Evolutionary conservation across 1,140 invertebrate species (phyloP).

Genomic region (Dendrolimus punctatus): DNA sequence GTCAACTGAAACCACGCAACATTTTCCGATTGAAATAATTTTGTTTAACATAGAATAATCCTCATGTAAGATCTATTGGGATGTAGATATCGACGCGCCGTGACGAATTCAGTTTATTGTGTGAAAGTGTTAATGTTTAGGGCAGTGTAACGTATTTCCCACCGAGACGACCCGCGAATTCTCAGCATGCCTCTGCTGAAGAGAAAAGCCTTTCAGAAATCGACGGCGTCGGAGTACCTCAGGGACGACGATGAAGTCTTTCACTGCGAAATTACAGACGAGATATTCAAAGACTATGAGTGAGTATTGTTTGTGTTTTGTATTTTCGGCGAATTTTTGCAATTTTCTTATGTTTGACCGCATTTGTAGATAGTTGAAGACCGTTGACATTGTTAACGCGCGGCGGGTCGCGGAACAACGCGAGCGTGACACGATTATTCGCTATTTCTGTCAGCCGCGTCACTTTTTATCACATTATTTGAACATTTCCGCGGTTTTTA

Average conservation of each 20-base stretch:
- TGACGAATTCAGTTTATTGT: conserved; percentile 39
- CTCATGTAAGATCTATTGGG: conserved; percentile 42
- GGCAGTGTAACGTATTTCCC: conserved; percentile 43
- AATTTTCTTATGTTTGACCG: conserved; percentile 29
- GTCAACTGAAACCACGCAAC: conserved; percentile 71
- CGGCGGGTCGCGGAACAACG: conserved; percentile 42
- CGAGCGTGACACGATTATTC: conserved; percentile 56
- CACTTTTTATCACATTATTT: conserved; percentile 26
- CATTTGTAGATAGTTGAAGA: conserved; percentile 36
- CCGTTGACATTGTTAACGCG: conserved; percentile 51
- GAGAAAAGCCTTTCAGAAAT: conserved; percentile 87
- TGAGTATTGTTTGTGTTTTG: conserved; percentile 75
- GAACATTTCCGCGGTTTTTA: conserved; percentile 1
- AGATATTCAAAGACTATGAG: conserved; percentile 98
- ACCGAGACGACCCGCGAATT: conserved; percentile 55
- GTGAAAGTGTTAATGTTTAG: conserved; percentile 37
- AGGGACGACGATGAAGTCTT: conserved; percentile 93
- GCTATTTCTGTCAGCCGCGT: conserved; percentile 33
- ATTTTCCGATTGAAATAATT: conserved; percentile 53
- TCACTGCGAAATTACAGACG: conserved; percentile 93
- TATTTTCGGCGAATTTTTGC: conserved; percentile 49
- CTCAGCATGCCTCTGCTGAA: conserved; percentile 89
- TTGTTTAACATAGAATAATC: conserved; percentile 49
- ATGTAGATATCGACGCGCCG: conserved; percentile 40
- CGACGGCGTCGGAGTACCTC: conserved; percentile 80